These are phyloP conservation scores for Lepus europaeus DNA, from an alignment of 2,113 vertebrate species.

Conservation along the genomic window DNA sequence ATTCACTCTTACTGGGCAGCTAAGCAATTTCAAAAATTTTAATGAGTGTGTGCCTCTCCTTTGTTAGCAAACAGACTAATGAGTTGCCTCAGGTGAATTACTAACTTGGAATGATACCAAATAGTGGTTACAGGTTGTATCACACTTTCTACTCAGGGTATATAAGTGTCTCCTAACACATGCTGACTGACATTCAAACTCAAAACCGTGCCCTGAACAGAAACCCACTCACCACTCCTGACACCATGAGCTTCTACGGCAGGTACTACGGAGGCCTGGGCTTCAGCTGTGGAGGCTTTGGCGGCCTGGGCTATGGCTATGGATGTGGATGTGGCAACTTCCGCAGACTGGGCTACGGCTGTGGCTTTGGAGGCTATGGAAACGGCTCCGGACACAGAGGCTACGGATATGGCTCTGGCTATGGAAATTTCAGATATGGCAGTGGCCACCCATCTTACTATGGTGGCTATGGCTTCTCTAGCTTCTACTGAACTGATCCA, in stretches of 20 bases:
- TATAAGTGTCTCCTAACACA: background rate
- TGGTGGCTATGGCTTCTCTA: background rate
- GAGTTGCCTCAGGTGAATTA: background rate
- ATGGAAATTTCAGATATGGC: background rate
- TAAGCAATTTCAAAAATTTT: background rate
- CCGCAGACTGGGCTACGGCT: background rate
- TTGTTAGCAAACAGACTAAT: slow-evolving; percentile 21
- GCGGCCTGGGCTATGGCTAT: background rate
- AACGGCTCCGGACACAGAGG: background rate
- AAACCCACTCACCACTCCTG: background rate
- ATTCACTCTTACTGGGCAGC: background rate
- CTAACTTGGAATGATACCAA: background rate
- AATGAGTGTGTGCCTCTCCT: slow-evolving; percentile 11
- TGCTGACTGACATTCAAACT: background rate
- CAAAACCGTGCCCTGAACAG: background rate
- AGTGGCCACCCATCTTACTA: background rate
- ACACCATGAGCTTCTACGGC: slow-evolving; percentile 5
- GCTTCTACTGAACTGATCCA: slow-evolving; percentile 5
- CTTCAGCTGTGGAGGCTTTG: background rate
- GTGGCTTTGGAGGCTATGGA: background rate
- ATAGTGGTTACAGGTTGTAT: background rate
- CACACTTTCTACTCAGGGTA: background rate
- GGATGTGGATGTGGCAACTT: background rate
- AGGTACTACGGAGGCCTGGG: background rate
- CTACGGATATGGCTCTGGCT: background rate